A percentile compares a stretch with the other conserved stretches of the same genome.
Evolutionary conservation across 23 tunicate genomes (phyloP).

Genomic region (Oikopleura dioica): DNA sequence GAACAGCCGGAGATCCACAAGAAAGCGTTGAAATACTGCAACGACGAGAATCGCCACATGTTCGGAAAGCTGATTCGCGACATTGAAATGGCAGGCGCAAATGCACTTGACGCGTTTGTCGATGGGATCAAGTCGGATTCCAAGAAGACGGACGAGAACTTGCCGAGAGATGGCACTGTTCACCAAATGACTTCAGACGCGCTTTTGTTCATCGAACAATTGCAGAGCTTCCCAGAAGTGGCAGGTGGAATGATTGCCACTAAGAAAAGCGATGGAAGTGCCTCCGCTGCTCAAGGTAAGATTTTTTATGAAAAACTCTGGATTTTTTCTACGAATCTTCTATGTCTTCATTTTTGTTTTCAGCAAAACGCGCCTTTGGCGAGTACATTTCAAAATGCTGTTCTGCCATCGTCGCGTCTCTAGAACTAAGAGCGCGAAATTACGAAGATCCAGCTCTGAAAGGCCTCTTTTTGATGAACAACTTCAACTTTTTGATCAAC

Average conservation of each 20-base stretch:
- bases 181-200: constrained; percentile 66
- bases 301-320: background rate
- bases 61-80: constrained; percentile 39
- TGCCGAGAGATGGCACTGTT: constrained; percentile 98
- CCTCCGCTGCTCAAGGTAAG: background rate
- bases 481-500: constrained; percentile 41
- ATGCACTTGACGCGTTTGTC: constrained; percentile 47
- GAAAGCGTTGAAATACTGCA: constrained; percentile 1
- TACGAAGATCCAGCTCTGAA: constrained; percentile 44
- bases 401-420: constrained; percentile 38
- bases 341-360: background rate
- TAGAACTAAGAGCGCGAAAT: constrained; percentile 50
- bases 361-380: constrained; percentile 13
- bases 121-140: constrained; percentile 53
- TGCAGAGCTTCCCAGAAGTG: constrained; percentile 42
- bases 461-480: constrained; percentile 59
- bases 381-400: background rate
- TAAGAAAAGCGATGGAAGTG: background rate
- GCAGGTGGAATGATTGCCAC: constrained; percentile 68
- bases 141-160: too few species aligned
- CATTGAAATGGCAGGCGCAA: constrained; percentile 27
- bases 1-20: background rate
- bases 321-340: too few species aligned
- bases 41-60: constrained; percentile 18
- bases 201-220: constrained; percentile 70